Conservation (phyloP, 2,888 invertebrate genomes). For the Lucinisca nassula region DNA sequence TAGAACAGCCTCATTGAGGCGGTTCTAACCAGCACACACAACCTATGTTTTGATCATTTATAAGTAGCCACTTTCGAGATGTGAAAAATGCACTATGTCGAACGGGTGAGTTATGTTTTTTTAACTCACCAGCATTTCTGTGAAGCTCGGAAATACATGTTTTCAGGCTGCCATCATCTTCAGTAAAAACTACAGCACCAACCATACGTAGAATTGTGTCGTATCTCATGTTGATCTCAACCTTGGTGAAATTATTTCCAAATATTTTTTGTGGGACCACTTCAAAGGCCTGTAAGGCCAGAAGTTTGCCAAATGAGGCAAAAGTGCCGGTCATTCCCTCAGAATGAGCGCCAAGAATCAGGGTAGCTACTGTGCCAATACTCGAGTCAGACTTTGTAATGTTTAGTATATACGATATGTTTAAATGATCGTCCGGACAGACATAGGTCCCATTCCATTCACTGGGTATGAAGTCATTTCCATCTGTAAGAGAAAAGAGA, state of each 20-base stretch:
- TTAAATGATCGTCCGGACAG: slow-evolving; percentile 51
- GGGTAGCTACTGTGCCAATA: slow-evolving; percentile 47
- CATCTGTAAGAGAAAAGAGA: too few relatives aligned
- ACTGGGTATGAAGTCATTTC: slow-evolving; percentile 66
- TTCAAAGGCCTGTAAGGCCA: slow-evolving; percentile 45
- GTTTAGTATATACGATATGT: slow-evolving; percentile 43
- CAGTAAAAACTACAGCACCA: slow-evolving; percentile 51
- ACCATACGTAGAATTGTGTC: slow-evolving; percentile 39
- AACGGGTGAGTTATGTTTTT: too few relatives aligned
- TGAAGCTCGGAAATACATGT: slow-evolving; percentile 44
- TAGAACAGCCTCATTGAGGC: too few relatives aligned
- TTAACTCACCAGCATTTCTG: slow-evolving; percentile 48
- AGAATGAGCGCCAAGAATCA: slow-evolving; percentile 30
- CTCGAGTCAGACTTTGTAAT: slow-evolving; percentile 52
- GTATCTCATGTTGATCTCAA: slow-evolving; percentile 55
- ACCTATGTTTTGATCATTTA: too few relatives aligned
- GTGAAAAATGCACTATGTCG: too few relatives aligned
- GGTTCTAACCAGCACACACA: too few relatives aligned
- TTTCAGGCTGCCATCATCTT: neutral
- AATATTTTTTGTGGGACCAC: slow-evolving; percentile 25
- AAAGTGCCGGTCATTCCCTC: slow-evolving; percentile 49
- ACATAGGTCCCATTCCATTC: slow-evolving; percentile 72
- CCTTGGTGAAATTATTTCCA: slow-evolving; percentile 54
- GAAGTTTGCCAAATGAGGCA: slow-evolving; percentile 26
- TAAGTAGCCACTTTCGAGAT: too few relatives aligned